These are phyloP conservation scores for Euzetes globulus DNA, from an alignment of 2,888 invertebrate genomes.

Conservation along the genomic window DNA sequence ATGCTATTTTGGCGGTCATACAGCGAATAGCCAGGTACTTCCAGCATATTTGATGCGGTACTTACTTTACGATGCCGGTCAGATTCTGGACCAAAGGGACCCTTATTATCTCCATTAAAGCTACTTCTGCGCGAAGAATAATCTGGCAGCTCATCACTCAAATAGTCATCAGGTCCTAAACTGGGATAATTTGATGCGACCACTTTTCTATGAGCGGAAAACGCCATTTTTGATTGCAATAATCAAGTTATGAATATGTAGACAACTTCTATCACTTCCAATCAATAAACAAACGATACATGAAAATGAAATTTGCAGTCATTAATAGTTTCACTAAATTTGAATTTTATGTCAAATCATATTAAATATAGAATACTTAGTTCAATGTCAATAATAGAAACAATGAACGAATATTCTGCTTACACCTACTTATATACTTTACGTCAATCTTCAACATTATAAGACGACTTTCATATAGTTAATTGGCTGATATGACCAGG, in stretches of 20 bases:
- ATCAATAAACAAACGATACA: neutral
- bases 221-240: neutral
- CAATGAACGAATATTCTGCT: too few relatives aligned
- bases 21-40: neutral
- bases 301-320: too few relatives aligned
- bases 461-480: too few relatives aligned
- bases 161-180: neutral
- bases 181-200: neutral
- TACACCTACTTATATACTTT: too few relatives aligned
- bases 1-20: neutral
- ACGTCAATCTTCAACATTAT: too few relatives aligned
- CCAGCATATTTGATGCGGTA: conserved; percentile 4
- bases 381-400: too few relatives aligned
- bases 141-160: conserved; percentile 4
- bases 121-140: conserved; percentile 16
- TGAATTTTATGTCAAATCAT: too few relatives aligned
- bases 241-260: neutral
- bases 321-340: too few relatives aligned
- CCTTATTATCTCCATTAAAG: neutral
- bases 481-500: too few relatives aligned
- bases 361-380: too few relatives aligned
- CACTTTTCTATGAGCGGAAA: neutral
- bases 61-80: neutral
- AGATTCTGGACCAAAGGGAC: neutral
- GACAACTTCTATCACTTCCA: neutral